phyloP scores from a whole-genome alignment of 2,797 vertebrate species.

The Myotis myotis region DNA sequence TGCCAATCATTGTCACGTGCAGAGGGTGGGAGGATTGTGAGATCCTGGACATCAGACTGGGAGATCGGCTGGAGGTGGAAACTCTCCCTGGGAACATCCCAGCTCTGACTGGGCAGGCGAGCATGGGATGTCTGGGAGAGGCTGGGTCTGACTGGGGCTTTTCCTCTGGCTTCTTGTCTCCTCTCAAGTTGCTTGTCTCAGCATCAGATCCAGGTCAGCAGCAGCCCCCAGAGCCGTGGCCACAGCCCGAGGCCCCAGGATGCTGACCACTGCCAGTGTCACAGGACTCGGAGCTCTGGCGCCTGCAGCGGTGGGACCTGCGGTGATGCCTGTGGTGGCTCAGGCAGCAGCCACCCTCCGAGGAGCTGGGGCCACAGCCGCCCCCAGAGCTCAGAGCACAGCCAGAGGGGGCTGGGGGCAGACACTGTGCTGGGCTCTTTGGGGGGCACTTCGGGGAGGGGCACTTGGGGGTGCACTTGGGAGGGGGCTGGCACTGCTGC shows the following conservation, averaged over 20 bases:
- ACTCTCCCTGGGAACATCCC: background rate
- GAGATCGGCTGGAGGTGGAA: background rate
- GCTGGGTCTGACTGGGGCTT: rapidly evolving
- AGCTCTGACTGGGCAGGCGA: background rate
- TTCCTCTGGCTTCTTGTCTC: background rate
- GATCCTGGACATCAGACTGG: too few relatives aligned
- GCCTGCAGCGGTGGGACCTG: constrained; percentile 40
- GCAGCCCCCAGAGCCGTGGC: constrained; percentile 8
- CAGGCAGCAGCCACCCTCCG: background rate
- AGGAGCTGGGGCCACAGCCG: background rate
- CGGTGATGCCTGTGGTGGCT: background rate
- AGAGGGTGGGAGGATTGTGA: too few relatives aligned
- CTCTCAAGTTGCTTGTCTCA: rapidly evolving
- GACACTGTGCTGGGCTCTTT: constrained; percentile 48
- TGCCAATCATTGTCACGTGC: background rate
- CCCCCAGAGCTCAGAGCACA: background rate
- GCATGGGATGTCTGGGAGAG: background rate
- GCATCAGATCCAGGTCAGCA: background rate
- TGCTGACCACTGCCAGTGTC: background rate
- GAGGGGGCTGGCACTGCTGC: constrained; percentile 55
- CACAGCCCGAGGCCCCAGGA: background rate
- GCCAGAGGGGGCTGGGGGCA: background rate
- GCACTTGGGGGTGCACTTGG: constrained; percentile 54
- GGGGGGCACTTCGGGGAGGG: constrained; percentile 24
- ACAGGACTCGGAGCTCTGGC: background rate